Evolutionary conservation across 2,888 invertebrate species (phyloP).

Genomic region (Diarsia brunnea): DNA sequence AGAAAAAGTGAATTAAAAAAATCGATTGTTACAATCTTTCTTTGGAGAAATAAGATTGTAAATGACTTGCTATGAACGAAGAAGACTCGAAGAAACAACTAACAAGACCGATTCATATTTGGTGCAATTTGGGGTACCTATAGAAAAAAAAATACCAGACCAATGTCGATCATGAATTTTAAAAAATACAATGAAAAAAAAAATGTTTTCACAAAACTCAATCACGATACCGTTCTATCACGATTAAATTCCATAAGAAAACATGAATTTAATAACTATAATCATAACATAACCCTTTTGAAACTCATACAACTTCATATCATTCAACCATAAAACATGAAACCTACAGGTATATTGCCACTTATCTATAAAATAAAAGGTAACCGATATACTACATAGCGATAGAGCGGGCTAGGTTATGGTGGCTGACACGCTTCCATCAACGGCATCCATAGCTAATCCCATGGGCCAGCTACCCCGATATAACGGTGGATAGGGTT

Average conservation of each 20-base stretch:
- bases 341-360: background rate
- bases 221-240: background rate
- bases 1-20: background rate
- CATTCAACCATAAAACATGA: background rate
- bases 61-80: background rate
- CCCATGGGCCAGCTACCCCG: conserved; percentile 45
- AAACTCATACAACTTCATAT: background rate
- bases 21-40: background rate
- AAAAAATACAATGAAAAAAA: background rate
- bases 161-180: too few species aligned
- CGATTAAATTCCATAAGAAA: background rate
- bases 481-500: conserved; percentile 36
- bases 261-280: too few species aligned
- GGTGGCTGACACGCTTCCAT: conserved; percentile 36
- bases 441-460: conserved; percentile 35
- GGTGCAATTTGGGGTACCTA: too few species aligned
- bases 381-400: conserved; percentile 28
- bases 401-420: conserved; percentile 31
- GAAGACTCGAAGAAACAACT: background rate
- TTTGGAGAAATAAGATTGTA: background rate
- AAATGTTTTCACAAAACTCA: background rate
- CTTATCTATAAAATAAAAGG: conserved; percentile 19
- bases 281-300: too few species aligned
- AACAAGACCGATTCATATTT: background rate
- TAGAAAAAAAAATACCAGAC: too few species aligned